phyloP scores from a whole-genome alignment of 2,113 vertebrate genomes.

The Seriola dumerili region DNA sequence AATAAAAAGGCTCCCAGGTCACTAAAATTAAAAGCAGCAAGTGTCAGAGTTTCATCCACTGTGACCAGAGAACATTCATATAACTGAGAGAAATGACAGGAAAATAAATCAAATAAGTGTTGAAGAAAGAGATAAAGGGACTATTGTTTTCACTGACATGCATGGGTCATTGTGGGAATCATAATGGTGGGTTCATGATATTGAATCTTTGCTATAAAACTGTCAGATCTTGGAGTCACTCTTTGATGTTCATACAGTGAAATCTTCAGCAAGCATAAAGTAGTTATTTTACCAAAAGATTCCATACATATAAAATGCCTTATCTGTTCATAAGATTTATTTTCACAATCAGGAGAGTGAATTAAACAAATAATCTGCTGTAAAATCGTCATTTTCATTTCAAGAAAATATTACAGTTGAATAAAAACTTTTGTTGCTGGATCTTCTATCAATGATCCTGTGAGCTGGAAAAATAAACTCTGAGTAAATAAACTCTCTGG shows the following conservation, averaged over 20 bases:
- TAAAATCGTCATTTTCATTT: not conserved
- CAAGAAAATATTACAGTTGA: not conserved
- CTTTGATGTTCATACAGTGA: not conserved
- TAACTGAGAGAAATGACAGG: not conserved
- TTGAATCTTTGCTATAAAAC: not conserved
- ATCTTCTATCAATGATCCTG: not conserved
- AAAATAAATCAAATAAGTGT: not conserved
- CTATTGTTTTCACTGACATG: not conserved
- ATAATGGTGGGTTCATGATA: not conserved
- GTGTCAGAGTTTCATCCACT: not conserved
- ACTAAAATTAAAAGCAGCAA: not conserved
- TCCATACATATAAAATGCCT: too few relatives aligned
- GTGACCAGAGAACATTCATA: not conserved
- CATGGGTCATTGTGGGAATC: not conserved
- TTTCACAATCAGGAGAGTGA: not conserved
- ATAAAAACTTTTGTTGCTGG: not conserved
- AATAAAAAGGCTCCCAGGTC: not conserved
- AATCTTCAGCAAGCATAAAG: not conserved
- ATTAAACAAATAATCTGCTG: not conserved
- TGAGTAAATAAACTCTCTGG: slow-evolving; percentile 21
- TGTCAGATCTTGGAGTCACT: not conserved
- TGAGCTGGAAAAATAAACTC: slow-evolving; percentile 36
- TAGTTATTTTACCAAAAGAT: not conserved
- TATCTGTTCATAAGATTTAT: too few relatives aligned
- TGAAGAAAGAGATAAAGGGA: not conserved